These are phyloP conservation scores for Ammodytes marinus DNA, from an alignment of 2,113 vertebrate species.

Conservation along the genomic window DNA sequence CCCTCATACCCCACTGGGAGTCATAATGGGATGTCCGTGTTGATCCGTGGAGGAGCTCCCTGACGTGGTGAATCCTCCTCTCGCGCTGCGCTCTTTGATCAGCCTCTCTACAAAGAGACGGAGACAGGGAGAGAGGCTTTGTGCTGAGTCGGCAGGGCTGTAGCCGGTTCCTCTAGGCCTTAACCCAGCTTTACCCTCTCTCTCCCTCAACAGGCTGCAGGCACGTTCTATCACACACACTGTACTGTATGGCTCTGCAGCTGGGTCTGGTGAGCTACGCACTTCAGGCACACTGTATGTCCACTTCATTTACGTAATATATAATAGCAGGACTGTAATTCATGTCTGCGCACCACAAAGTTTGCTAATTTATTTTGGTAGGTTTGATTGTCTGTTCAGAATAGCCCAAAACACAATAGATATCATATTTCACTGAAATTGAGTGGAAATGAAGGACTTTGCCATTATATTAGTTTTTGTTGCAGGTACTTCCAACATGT, in stretches of 20 bases:
- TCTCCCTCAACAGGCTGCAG: constrained; percentile 35
- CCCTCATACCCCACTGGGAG: constrained; percentile 41
- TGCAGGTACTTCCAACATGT: neutral
- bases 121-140: constrained; percentile 46
- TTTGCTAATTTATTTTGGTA: neutral
- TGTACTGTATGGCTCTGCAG: neutral
- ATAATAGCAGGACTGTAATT: neutral
- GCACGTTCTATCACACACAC: neutral
- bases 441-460: neutral
- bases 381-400: neutral
- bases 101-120: constrained; percentile 66
- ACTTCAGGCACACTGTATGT: neutral
- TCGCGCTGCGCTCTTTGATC: constrained; percentile 70
- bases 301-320: neutral
- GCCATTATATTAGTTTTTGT: neutral
- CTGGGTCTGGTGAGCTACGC: neutral
- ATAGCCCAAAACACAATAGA: neutral
- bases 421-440: neutral
- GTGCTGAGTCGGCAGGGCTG: constrained; percentile 64
- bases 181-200: constrained; percentile 57
- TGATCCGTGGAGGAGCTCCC: constrained; percentile 63
- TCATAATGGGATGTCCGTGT: constrained; percentile 66
- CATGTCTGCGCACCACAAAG: too few species aligned
- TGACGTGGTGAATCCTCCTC: constrained; percentile 69
- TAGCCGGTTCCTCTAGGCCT: constrained; percentile 53